phyloP scores from a whole-genome alignment of 2,113 vertebrate species.

The Psittacara wagleri region DNA sequence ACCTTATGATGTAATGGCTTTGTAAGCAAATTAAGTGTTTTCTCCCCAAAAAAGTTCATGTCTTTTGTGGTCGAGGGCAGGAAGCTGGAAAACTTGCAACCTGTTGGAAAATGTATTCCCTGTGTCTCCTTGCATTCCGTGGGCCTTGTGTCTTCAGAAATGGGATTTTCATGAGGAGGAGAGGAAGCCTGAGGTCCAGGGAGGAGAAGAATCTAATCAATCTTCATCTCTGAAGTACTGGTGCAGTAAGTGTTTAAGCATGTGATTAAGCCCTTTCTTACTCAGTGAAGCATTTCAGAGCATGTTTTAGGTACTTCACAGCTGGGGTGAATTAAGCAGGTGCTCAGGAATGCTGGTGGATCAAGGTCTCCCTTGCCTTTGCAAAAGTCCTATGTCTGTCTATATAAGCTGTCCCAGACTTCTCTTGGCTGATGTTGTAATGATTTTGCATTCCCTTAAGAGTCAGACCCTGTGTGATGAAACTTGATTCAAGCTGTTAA shows the following conservation, averaged over 20 bases:
- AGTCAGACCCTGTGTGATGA: not conserved
- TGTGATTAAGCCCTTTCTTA: constrained; percentile 29
- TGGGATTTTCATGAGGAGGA: not conserved
- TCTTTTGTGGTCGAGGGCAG: not conserved
- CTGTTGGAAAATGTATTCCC: not conserved
- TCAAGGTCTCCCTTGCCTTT: not conserved
- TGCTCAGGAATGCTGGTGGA: constrained; percentile 3
- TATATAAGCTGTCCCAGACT: not conserved
- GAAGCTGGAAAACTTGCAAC: not conserved
- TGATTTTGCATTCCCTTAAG: not conserved
- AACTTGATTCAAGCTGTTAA: not conserved
- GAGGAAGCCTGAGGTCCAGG: not conserved
- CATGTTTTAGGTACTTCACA: not conserved
- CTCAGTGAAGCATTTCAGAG: not conserved
- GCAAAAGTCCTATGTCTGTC: not conserved
- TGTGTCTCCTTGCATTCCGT: not conserved
- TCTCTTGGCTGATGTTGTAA: not conserved
- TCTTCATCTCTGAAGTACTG: constrained; percentile 37
- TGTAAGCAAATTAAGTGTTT: not conserved
- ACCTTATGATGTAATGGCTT: not conserved
- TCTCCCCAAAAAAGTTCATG: not conserved
- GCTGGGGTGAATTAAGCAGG: not conserved
- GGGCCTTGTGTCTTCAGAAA: not conserved
- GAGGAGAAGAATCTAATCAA: constrained; percentile 23
- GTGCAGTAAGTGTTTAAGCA: constrained; percentile 26